A percentile compares a stretch with the other conserved stretches of the same genome.
Conservation (phyloP, 2,888 invertebrate genomes). For the Tetrapedia diversipes region DNA sequence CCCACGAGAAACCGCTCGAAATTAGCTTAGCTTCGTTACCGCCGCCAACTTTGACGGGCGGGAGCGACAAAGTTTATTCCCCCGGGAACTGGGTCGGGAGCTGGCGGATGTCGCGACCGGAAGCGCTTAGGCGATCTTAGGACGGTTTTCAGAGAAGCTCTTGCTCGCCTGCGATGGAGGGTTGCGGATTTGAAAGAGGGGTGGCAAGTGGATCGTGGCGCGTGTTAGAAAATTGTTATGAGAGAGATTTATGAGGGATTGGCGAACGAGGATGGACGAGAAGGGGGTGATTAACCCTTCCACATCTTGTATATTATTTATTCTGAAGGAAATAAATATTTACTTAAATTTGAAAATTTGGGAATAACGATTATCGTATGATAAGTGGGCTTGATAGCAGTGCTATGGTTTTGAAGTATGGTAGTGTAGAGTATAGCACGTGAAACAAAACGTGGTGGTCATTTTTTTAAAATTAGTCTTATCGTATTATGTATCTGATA, state of each 20-base stretch:
- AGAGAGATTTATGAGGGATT: neutral
- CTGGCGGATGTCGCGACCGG: slow-evolving; percentile 6
- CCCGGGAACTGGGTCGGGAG: slow-evolving; percentile 34
- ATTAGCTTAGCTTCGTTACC: slow-evolving; percentile 55
- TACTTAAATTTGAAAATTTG: too few relatives aligned
- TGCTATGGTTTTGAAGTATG: too few relatives aligned
- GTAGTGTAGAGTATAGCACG: too few relatives aligned
- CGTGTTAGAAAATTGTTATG: neutral
- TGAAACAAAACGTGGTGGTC: too few relatives aligned
- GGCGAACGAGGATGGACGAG: too few relatives aligned
- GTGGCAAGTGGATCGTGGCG: neutral
- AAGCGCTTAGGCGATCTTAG: slow-evolving; percentile 2
- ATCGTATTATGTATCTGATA: too few relatives aligned
- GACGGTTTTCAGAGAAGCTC: neutral
- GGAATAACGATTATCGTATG: too few relatives aligned
- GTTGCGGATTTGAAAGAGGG: neutral
- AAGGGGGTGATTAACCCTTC: too few relatives aligned
- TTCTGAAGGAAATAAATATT: too few relatives aligned
- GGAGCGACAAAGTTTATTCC: slow-evolving; percentile 34
- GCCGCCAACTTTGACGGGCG: slow-evolving; percentile 30
- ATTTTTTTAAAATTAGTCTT: too few relatives aligned
- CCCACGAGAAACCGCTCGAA: slow-evolving; percentile 41
- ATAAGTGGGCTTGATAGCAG: too few relatives aligned
- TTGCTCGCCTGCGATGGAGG: neutral
- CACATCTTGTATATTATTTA: too few relatives aligned